Evolutionary conservation across 2,113 vertebrate species (phyloP).

Genomic region (Tor tambroides): DNA sequence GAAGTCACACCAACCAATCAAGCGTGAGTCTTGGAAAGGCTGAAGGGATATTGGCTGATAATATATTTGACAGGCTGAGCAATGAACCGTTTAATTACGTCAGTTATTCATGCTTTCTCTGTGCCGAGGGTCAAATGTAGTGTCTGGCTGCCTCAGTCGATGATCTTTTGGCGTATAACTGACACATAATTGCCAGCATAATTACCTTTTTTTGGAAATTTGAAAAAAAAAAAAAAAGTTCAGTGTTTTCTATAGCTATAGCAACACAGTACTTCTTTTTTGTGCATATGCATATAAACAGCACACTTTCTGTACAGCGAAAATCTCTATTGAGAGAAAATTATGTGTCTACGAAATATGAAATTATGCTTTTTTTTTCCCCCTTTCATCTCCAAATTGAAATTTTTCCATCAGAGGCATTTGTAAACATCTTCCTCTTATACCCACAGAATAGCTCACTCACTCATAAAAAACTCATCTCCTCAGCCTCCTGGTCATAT

Average conservation of each 20-base stretch:
- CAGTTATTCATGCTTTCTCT: slow-evolving; percentile 32
- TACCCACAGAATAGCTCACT: neutral
- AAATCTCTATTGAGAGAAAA: slow-evolving; percentile 3
- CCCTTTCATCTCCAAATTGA: neutral
- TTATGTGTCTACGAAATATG: neutral
- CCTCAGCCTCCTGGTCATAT: neutral
- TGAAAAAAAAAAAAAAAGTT: neutral
- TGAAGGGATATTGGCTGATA: slow-evolving; percentile 39
- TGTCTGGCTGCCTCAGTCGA: neutral
- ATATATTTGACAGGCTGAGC: slow-evolving; percentile 5
- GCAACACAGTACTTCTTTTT: neutral
- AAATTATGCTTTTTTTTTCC: neutral
- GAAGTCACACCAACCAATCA: slow-evolving; percentile 16
- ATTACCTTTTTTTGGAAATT: neutral
- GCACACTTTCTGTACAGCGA: neutral
- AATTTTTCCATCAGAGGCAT: slow-evolving; percentile 9
- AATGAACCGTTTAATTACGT: slow-evolving; percentile 22
- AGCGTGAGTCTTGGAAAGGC: slow-evolving; percentile 37
- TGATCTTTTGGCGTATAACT: neutral
- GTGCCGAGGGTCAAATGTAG: neutral
- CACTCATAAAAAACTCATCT: slow-evolving; percentile 29
- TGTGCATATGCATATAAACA: neutral
- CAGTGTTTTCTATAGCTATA: neutral
- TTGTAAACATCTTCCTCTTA: slow-evolving; percentile 33
- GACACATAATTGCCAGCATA: neutral